phyloP scores from a whole-genome alignment of 37 sponge, comb jelly and placozoan genomes.

The Crambe crambe region DNA sequence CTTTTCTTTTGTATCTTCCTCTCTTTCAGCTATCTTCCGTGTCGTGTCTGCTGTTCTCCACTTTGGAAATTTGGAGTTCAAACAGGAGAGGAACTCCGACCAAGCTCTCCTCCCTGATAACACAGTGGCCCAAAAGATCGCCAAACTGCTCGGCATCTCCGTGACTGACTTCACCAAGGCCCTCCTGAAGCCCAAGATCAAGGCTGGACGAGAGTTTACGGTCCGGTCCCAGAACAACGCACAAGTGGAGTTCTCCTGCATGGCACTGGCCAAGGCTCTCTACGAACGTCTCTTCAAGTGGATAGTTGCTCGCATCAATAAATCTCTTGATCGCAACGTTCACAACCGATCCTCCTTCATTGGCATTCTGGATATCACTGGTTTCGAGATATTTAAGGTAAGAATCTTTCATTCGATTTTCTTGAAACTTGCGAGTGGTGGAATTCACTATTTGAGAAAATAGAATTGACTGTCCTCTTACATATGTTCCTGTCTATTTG shows the following conservation, averaged over 20 bases:
- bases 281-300: conserved; percentile 99
- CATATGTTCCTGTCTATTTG: neutral
- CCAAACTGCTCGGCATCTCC: conserved; percentile 88
- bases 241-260: conserved; percentile 89
- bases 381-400: conserved; percentile 99
- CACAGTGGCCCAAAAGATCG: conserved; percentile 96
- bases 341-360: conserved; percentile 82
- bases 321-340: conserved; percentile 80
- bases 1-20: neutral
- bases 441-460: too few relatives aligned
- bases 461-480: neutral
- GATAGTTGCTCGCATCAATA: conserved; percentile 93
- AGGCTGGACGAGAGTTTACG: conserved; percentile 95
- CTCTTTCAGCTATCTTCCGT: conserved; percentile 70
- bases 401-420: neutral
- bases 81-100: conserved; percentile 96
- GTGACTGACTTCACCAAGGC: conserved; percentile 95
- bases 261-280: conserved; percentile 92
- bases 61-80: conserved; percentile 97
- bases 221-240: conserved; percentile 87
- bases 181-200: conserved; percentile 92
- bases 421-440: neutral
- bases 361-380: conserved; percentile 99
- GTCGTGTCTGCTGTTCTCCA: conserved; percentile 87
- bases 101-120: conserved; percentile 94